Percentiles rank a stretch among this genome's conserved stretches.
These are phyloP conservation scores for Pantherophis alleghaniensis DNA, from an alignment of 2,797 vertebrate genomes.

Conservation along the genomic window DNA sequence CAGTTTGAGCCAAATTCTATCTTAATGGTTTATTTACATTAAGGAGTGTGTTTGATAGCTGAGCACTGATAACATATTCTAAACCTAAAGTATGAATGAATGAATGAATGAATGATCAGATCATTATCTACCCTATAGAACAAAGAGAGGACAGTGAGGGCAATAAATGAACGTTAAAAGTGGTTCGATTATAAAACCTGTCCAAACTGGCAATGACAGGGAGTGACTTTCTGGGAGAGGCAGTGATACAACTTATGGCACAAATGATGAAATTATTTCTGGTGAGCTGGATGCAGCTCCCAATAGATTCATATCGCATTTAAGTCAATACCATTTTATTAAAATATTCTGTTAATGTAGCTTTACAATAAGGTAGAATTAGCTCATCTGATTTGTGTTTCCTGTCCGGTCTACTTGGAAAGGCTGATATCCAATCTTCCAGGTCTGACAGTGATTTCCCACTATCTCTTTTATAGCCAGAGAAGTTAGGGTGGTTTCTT, in stretches of 20 bases:
- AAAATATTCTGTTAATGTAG: background rate
- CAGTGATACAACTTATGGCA: background rate
- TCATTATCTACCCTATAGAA: slow-evolving; percentile 42
- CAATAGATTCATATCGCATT: background rate
- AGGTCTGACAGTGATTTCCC: background rate
- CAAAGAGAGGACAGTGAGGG: rapidly evolving
- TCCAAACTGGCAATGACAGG: background rate
- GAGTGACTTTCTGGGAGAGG: background rate
- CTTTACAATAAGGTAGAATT: background rate
- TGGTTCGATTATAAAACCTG: slow-evolving; percentile 21
- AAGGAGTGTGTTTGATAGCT: slow-evolving; percentile 21
- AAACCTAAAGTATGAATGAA: slow-evolving; percentile 34
- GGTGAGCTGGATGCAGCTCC: background rate
- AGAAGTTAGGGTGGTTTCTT: background rate
- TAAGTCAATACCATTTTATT: background rate
- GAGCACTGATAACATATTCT: slow-evolving; percentile 32
- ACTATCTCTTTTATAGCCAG: background rate
- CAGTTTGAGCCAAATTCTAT: slow-evolving; percentile 32
- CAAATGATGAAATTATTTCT: background rate
- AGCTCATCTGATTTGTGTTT: background rate
- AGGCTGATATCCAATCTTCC: background rate
- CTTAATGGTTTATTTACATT: slow-evolving; percentile 32
- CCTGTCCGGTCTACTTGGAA: background rate
- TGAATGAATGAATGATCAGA: slow-evolving; percentile 31
- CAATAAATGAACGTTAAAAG: slow-evolving; percentile 1